These are phyloP conservation scores for Troides oblongomaculatus DNA, from an alignment of 2,888 invertebrate species.

Conservation along the genomic window DNA sequence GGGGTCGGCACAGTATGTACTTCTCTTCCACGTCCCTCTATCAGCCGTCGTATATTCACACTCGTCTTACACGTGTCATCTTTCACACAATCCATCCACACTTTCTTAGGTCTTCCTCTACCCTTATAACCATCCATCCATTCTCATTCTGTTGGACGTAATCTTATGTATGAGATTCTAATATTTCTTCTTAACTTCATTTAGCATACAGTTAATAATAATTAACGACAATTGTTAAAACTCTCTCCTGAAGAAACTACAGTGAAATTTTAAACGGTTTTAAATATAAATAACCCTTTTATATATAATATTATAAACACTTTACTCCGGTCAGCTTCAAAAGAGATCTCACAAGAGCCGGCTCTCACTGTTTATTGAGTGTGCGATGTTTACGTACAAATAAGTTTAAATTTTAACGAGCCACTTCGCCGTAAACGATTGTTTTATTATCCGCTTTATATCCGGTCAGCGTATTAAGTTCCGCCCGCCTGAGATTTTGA, in stretches of 20 bases:
- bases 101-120: too few relatives aligned
- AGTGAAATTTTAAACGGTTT: not conserved
- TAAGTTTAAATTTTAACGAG: slow-evolving; percentile 28
- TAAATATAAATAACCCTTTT: not conserved
- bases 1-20: too few relatives aligned
- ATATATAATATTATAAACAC: not conserved
- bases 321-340: slow-evolving; percentile 1
- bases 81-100: too few relatives aligned
- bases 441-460: slow-evolving; percentile 21
- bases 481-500: not conserved
- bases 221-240: too few relatives aligned
- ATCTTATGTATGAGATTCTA: too few relatives aligned
- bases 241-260: not conserved
- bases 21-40: too few relatives aligned
- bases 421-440: slow-evolving; percentile 22
- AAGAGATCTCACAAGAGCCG: not conserved
- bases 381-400: slow-evolving; percentile 22
- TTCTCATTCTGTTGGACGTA: too few relatives aligned
- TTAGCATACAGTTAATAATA: too few relatives aligned
- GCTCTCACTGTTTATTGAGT: slow-evolving; percentile 20
- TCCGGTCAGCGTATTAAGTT: slow-evolving; percentile 21
- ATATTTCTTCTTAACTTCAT: too few relatives aligned
- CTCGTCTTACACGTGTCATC: too few relatives aligned
- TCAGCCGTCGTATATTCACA: too few relatives aligned
- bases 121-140: too few relatives aligned